Percentiles rank a stretch among this genome's conserved stretches.
Evolutionary conservation across 2,113 vertebrate species (phyloP).

Genomic region (Melanerpes aurifrons): DNA sequence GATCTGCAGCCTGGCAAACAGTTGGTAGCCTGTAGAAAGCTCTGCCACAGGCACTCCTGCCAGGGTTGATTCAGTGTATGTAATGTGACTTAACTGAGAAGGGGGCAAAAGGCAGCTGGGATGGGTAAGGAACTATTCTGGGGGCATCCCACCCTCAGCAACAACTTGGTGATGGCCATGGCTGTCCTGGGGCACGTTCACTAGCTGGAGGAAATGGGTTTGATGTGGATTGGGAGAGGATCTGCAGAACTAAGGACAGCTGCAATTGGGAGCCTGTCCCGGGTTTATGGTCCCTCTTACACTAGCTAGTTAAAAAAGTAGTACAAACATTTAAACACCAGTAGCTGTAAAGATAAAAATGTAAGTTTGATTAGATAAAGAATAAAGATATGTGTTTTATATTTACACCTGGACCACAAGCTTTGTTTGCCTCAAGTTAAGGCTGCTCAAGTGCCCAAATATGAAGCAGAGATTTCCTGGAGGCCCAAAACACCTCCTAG

Average conservation of each 20-base stretch:
- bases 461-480: constrained; percentile 45
- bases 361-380: constrained; percentile 59
- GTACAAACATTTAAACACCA: constrained; percentile 66
- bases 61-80: neutral
- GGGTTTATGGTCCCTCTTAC: constrained; percentile 42
- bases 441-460: neutral
- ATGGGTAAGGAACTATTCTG: neutral
- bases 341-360: constrained; percentile 70
- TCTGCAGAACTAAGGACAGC: neutral
- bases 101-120: neutral
- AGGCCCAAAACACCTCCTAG: constrained; percentile 8
- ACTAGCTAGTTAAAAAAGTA: constrained; percentile 44
- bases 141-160: neutral
- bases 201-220: neutral
- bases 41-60: neutral
- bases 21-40: neutral
- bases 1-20: neutral
- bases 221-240: neutral
- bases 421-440: constrained; percentile 28
- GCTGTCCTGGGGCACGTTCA: neutral
- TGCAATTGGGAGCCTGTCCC: neutral
- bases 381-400: neutral
- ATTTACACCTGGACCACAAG: constrained; percentile 55
- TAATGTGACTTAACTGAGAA: neutral
- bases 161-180: neutral